A percentile compares a stretch with the other conserved stretches of the same genome.
Evolutionary conservation across 1,140 invertebrate genomes (phyloP).

Genomic region (Megathymus violae): DNA sequence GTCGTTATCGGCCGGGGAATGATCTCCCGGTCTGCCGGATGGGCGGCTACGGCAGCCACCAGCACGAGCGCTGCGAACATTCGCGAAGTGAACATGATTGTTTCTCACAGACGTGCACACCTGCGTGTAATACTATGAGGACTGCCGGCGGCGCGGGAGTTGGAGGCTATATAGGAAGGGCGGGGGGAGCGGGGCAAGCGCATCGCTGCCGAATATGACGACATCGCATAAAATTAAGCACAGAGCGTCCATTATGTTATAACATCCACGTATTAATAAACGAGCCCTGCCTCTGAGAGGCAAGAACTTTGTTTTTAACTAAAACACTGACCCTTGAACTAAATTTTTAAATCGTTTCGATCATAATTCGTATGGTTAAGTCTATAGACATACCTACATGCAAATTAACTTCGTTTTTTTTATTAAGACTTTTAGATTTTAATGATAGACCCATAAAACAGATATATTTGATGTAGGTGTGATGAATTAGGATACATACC

Average conservation of each 20-base stretch:
- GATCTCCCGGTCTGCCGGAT: slow-evolving; percentile 56
- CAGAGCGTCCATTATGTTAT: slow-evolving; percentile 43
- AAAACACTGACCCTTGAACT: too few species aligned
- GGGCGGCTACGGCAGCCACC: slow-evolving; percentile 54
- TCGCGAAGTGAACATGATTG: slow-evolving; percentile 70
- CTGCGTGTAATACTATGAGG: slow-evolving; percentile 50
- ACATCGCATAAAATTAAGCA: slow-evolving; percentile 30
- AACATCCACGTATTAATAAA: slow-evolving; percentile 7
- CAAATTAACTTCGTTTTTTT: too few species aligned
- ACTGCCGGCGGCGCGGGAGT: slow-evolving; percentile 67
- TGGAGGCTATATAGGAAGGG: slow-evolving; percentile 71
- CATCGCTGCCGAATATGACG: slow-evolving; percentile 60
- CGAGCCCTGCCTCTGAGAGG: slow-evolving; percentile 24
- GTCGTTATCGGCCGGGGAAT: slow-evolving; percentile 55
- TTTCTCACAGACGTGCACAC: slow-evolving; percentile 54
- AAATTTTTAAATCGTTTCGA: too few species aligned
- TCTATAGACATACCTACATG: too few species aligned
- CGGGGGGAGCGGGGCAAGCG: slow-evolving; percentile 61
- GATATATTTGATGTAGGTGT: too few species aligned
- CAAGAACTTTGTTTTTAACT: background rate
- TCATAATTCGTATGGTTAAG: too few species aligned
- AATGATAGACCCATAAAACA: too few species aligned
- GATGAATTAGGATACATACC: too few species aligned
- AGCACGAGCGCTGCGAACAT: slow-evolving; percentile 55
- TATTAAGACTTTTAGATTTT: too few species aligned